Percentiles rank a stretch among this genome's conserved stretches.
phyloP scores from a whole-genome alignment of 2,797 vertebrate species.

The Aeoliscus strigatus region DNA sequence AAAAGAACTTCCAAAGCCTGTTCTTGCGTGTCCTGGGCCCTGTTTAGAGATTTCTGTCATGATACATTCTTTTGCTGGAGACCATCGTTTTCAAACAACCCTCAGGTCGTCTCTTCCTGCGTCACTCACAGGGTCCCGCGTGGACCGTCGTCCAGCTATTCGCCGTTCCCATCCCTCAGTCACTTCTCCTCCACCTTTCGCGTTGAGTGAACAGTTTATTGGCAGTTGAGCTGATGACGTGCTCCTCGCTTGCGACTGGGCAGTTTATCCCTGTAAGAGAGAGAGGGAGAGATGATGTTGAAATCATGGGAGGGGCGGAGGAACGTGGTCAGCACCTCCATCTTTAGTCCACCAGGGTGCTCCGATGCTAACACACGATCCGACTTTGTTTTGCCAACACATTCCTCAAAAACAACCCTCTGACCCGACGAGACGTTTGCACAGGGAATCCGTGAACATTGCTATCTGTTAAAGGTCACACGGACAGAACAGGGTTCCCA shows the following conservation, averaged over 20 bases:
- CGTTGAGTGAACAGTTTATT: not conserved
- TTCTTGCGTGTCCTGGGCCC: no score
- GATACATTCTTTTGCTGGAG: no score
- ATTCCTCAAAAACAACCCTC: slow-evolving; percentile 3
- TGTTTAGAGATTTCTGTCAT: no score
- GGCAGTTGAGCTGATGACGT: not conserved
- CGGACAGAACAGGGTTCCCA: slow-evolving; percentile 10
- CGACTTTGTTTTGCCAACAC: not conserved
- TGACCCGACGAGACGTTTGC: not conserved
- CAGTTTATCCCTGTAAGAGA: not conserved
- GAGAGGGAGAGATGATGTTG: not conserved
- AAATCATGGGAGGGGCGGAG: not conserved
- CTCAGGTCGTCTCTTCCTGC: no score
- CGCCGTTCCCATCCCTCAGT: not conserved
- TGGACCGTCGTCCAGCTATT: not conserved
- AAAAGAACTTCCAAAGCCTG: slow-evolving; percentile 32
- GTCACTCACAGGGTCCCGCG: no score
- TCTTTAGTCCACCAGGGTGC: not conserved
- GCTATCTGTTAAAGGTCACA: slow-evolving; percentile 13
- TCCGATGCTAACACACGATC: not conserved
- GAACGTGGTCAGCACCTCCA: not conserved
- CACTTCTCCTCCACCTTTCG: not conserved
- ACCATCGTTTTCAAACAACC: no score
- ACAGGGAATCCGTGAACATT: slow-evolving; percentile 1
- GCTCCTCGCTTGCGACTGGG: not conserved